These are phyloP conservation scores for Bos javanicus DNA, from an alignment of 2,113 vertebrate species.

Conservation along the genomic window DNA sequence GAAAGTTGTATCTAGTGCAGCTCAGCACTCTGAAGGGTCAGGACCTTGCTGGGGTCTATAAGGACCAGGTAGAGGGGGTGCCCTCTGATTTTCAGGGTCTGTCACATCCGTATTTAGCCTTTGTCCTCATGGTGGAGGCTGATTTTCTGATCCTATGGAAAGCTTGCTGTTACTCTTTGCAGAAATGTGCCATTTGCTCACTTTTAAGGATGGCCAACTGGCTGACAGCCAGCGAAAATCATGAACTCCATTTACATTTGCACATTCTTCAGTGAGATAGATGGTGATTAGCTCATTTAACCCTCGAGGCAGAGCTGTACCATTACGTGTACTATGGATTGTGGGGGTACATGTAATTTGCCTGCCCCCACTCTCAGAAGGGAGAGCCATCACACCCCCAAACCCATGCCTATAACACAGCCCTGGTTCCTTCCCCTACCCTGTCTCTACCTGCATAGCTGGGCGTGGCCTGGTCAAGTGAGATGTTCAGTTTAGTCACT, in stretches of 20 bases:
- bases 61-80: background rate
- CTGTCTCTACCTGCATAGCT: fast-evolving
- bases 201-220: background rate
- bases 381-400: fast-evolving
- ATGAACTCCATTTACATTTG: background rate
- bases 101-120: background rate
- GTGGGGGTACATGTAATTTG: background rate
- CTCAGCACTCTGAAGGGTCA: background rate
- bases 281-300: background rate
- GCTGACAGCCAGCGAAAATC: background rate
- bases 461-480: background rate
- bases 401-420: fast-evolving
- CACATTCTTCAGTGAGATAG: background rate
- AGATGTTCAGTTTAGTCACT: background rate
- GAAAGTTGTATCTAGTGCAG: background rate
- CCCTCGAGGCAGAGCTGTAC: background rate
- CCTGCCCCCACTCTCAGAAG: background rate
- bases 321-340: background rate
- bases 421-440: background rate
- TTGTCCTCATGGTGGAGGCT: background rate
- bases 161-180: background rate
- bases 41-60: fast-evolving
- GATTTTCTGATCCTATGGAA: background rate
- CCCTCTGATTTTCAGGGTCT: background rate
- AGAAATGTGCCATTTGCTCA: background rate